These are phyloP conservation scores for Gadopsis marmoratus DNA, from an alignment of 2,797 vertebrate species.

Conservation along the genomic window DNA sequence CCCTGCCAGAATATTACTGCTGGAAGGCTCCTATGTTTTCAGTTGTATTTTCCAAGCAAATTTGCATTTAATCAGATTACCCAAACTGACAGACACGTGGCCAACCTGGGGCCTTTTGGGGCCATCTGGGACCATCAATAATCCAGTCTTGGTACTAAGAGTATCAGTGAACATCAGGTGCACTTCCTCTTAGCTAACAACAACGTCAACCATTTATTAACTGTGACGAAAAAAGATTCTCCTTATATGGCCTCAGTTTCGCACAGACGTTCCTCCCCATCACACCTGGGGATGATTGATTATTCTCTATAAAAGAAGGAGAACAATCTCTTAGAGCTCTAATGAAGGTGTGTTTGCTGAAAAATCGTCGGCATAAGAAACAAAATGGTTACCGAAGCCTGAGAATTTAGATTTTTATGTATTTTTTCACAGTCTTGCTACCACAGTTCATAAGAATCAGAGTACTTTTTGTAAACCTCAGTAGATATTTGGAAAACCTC, in stretches of 20 bases:
- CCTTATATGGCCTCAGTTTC: neutral
- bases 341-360: neutral
- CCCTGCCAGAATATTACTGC: slow-evolving; percentile 43
- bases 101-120: slow-evolving; percentile 24
- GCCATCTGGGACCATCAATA: slow-evolving; percentile 36
- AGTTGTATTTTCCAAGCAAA: slow-evolving; percentile 58
- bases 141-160: slow-evolving; percentile 8
- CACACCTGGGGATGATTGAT: neutral
- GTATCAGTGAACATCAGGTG: slow-evolving; percentile 45
- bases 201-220: neutral
- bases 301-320: slow-evolving; percentile 2
- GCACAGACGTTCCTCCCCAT: neutral
- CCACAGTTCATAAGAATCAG: neutral
- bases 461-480: slow-evolving; percentile 14
- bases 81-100: slow-evolving; percentile 39
- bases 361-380: neutral
- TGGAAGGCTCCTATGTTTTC: slow-evolving; percentile 42
- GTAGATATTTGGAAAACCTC: slow-evolving; percentile 20
- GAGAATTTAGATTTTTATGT: neutral
- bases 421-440: neutral
- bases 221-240: neutral
- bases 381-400: neutral
- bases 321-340: neutral
- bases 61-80: slow-evolving; percentile 65
- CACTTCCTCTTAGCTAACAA: slow-evolving; percentile 9